A percentile compares a stretch with the other conserved stretches of the same genome.
Evolutionary conservation across 2,113 vertebrate genomes (phyloP).

Genomic region (Gymnocephalus cernua): DNA sequence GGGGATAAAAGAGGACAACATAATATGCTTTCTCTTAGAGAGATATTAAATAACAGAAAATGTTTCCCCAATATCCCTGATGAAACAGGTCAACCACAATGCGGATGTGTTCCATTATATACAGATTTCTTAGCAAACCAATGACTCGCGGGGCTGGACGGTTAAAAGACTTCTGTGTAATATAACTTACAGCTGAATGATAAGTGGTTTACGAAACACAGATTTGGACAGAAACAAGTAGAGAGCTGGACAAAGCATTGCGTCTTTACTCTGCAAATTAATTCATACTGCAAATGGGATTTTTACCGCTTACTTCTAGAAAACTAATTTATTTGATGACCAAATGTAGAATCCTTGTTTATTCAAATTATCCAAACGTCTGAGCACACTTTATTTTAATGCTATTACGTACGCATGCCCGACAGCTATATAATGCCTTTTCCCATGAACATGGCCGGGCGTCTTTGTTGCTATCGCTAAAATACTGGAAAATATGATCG

Average conservation of each 20-base stretch:
- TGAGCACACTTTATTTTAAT: neutral
- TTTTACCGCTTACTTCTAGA: slow-evolving; percentile 5
- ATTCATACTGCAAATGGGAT: slow-evolving; percentile 7
- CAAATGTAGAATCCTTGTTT: slow-evolving; percentile 8
- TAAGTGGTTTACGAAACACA: slow-evolving; percentile 49
- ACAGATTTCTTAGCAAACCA: slow-evolving; percentile 47
- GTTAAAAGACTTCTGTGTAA: slow-evolving; percentile 38
- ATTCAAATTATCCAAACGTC: neutral
- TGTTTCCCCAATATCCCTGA: slow-evolving; percentile 44
- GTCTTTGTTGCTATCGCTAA: neutral
- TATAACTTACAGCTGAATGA: slow-evolving; percentile 34
- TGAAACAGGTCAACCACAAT: slow-evolving; percentile 35
- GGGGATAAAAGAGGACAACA: slow-evolving; percentile 15
- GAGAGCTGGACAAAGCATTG: slow-evolving; percentile 5
- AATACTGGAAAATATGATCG: slow-evolving; percentile 15
- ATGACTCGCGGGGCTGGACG: slow-evolving; percentile 56
- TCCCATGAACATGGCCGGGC: neutral
- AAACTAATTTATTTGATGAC: neutral
- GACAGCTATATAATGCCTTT: neutral
- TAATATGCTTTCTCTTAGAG: slow-evolving; percentile 1
- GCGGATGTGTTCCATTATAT: slow-evolving; percentile 49
- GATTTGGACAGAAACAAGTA: slow-evolving; percentile 8
- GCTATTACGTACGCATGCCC: slow-evolving; percentile 1
- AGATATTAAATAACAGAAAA: slow-evolving; percentile 15
- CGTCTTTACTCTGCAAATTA: neutral